Conservation (phyloP, 2,888 invertebrate species). For the Spilarctia lutea region DNA sequence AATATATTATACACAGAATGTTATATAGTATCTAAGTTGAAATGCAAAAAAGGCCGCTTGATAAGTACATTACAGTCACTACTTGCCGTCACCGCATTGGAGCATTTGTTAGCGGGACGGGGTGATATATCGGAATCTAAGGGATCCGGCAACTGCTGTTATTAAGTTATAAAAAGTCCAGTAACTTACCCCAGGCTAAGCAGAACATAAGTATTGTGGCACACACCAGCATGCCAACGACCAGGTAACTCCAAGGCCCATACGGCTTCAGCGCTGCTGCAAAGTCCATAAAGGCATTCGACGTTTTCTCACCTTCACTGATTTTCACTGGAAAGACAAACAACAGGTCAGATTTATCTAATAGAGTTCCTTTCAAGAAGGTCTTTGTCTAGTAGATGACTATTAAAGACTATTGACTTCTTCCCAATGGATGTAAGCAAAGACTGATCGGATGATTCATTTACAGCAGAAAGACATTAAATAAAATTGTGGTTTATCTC, state of each 20-base stretch:
- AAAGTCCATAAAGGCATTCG: slow-evolving; percentile 81
- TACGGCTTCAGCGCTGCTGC: slow-evolving; percentile 89
- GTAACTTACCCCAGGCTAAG: slow-evolving; percentile 87
- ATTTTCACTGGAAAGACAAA: slow-evolving; percentile 78
- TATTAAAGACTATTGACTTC: neutral
- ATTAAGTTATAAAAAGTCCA: too few species aligned
- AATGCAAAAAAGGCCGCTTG: too few species aligned
- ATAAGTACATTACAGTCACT: too few species aligned
- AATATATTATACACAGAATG: too few species aligned
- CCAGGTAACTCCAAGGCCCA: slow-evolving; percentile 91
- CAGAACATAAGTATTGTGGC: slow-evolving; percentile 90
- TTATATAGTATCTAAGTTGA: too few species aligned
- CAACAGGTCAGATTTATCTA: too few species aligned
- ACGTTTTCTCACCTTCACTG: slow-evolving; percentile 75
- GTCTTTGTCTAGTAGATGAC: too few species aligned
- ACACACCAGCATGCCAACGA: slow-evolving; percentile 90
- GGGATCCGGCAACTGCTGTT: neutral
- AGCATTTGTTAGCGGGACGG: too few species aligned
- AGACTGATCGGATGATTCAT: slow-evolving; percentile 4
- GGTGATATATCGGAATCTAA: too few species aligned
- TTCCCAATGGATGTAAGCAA: neutral
- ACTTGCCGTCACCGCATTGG: too few species aligned
- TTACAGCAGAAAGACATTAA: neutral
- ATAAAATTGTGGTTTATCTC: neutral
- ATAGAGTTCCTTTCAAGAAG: too few species aligned